Evolutionary conservation across 2,113 vertebrate genomes (phyloP), one percentile per base, ranked within the genome.

Genomic region (Oxygymnocypris stewartii): DNA sequence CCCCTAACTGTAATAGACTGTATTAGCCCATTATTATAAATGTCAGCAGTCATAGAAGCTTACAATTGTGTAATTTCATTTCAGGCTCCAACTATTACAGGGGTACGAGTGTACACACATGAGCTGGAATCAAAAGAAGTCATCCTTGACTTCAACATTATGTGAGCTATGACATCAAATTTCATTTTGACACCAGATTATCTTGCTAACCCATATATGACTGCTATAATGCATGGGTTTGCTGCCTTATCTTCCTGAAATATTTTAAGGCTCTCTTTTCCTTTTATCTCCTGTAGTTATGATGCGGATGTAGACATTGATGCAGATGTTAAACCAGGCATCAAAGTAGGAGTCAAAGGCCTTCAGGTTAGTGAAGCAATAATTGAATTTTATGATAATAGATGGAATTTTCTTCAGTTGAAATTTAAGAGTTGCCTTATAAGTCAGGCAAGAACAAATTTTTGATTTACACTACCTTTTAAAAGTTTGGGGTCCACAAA

Each of bases 241-340:
- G 8, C n/a, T 67, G 3, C 57, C 42, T 51, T 42, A 4, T 35
- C n/a, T 51, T n/a, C 16, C 23, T 61, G n/a, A 31, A 11, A 40
- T 87, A 37, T 23, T 59, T 73, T 23, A 73, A 35, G n/a, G 18
- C 42, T 47, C 11, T 40, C 1, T 74, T 31, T 16, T 54, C 16
- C 10, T 73, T 59, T 42, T 6, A 11, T 47, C 16, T 69, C 88
- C 75, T 89, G 83, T 93, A 99, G 98, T 88, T 99, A 98, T 5
- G 87, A 92, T 0, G 96, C 97, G 1, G 98, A 99, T 86, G 97
- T 97, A 82, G 96, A 98, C 93, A 98, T 99, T 76, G 94, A 96
- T 6, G 94, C 96, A 86, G 94, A 96, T 18, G 92, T 99, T 91
- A 96, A 97, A 51, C 91, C 96, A 57, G 93, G 96, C 1, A 94